Base-by-base conservation (phyloP, 2,888 invertebrate genomes). In the Cancer borealis region DNA sequence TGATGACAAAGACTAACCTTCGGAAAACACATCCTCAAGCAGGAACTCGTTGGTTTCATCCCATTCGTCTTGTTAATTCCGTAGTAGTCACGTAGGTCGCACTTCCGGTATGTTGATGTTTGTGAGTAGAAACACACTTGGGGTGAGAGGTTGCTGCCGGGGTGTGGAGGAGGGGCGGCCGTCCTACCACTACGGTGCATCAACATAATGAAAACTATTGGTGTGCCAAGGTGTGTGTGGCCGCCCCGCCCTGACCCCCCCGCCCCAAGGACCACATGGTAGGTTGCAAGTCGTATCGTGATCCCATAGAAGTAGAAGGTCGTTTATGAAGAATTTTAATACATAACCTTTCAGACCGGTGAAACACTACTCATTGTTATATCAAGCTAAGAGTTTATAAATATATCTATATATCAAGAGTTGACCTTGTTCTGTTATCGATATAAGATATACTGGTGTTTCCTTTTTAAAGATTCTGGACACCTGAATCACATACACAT, bases 71-170 rank as follows among this genome's bases (percentile, higher is more conserved):
- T 47, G 49, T 47, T 90, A 84, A 54, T 60, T 90, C 49, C 49
- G 54, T 66, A 92, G 73, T 92, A 87, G 88, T 39, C 14, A 92
- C 26, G 88, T 93, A 92, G 93, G n/a, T 46, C 30, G 87, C 88
- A 91, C 93, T 47, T 88, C 93, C 47, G 91, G 93, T 87, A 91
- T 92, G 73, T 92, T 92, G 47, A 88, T 92, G 92, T 92, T 92
- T 93, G 93, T 93, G 73, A 92, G 93, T 93, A 93, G 93, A 93
- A 93, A 93, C 93, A 93, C 93, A 93, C 73, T 39, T n/a, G 60
- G 45, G 91, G 60, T 91, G 87, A 6, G 88, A 60, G 26, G 90
- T 30, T 30, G 17, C 89, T 46, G 47, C 4, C 49, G 26, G n/a
- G 26, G 90, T 5, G 39, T 14, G 8, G 90, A 8, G 60, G 90